A percentile compares a stretch with the other conserved stretches of the same genome.
phyloP scores from a whole-genome alignment of 2,113 vertebrate species.

The Sigmodon hispidus region DNA sequence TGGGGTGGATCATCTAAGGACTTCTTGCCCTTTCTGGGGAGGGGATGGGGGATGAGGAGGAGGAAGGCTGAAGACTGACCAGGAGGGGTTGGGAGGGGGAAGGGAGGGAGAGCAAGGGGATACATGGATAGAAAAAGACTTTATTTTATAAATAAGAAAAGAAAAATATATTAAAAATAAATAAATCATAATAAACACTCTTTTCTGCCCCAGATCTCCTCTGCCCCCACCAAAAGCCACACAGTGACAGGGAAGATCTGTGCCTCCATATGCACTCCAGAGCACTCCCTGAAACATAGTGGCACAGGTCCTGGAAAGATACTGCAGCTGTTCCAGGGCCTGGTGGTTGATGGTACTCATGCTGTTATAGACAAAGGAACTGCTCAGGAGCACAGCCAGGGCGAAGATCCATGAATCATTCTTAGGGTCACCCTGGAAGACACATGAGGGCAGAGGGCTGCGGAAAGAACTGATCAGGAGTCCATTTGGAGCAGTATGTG shows the following conservation, averaged over 20 bases:
- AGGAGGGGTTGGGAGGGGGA: too few relatives aligned
- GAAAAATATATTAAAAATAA: conserved; percentile 44
- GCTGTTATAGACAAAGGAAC: conserved; percentile 81
- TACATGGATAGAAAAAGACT: too few relatives aligned
- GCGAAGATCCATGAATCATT: conserved; percentile 70
- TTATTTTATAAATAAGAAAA: too few relatives aligned
- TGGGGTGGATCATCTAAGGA: too few relatives aligned
- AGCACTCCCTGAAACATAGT: too few relatives aligned
- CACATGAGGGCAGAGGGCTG: not conserved
- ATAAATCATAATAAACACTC: not conserved
- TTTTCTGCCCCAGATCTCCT: too few relatives aligned
- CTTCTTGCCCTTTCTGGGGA: too few relatives aligned
- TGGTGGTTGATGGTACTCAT: conserved; percentile 73
- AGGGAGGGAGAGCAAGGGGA: too few relatives aligned
- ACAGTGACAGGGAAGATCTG: not conserved
- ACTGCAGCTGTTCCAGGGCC: conserved; percentile 74
- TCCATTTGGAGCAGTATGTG: not conserved
- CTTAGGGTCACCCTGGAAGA: conserved; percentile 58
- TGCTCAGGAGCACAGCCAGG: conserved; percentile 77
- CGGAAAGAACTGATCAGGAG: not conserved
- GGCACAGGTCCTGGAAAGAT: conserved; percentile 44
- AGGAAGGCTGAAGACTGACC: too few relatives aligned
- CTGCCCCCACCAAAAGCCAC: not conserved
- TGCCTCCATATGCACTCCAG: not conserved
- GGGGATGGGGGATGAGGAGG: too few relatives aligned